Percentiles rank a stretch among this genome's conserved stretches.
Conservation (phyloP, 2,113 vertebrate genomes). For the Okapia johnstoni region DNA sequence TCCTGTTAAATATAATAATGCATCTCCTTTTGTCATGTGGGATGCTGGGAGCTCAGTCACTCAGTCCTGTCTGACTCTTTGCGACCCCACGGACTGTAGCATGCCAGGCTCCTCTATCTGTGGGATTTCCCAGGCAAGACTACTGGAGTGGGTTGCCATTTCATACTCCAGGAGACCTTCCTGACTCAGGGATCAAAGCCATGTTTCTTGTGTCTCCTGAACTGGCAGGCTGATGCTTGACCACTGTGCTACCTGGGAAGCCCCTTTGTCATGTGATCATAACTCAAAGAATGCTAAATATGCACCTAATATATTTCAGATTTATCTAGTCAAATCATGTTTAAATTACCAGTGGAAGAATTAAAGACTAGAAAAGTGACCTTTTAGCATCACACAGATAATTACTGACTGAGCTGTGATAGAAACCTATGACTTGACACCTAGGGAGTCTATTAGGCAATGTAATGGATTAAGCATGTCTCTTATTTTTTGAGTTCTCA, state of each 20-base stretch:
- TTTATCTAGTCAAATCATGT: neutral
- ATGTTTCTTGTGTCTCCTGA: neutral
- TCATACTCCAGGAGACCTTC: neutral
- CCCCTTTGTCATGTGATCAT: neutral
- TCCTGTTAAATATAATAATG: neutral
- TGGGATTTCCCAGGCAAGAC: neutral
- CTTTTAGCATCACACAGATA: neutral
- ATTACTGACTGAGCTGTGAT: neutral
- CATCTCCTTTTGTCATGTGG: neutral
- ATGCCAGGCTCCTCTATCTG: neutral
- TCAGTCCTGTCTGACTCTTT: neutral
- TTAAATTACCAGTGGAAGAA: neutral
- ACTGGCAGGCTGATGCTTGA: neutral
- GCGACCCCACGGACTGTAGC: rapidly evolving
- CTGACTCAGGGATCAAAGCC: neutral
- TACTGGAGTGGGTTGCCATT: neutral
- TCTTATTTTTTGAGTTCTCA: slow-evolving; percentile 5
- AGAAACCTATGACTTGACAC: neutral
- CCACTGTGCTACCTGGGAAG: neutral
- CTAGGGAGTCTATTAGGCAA: neutral
- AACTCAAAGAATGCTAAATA: slow-evolving; percentile 10
- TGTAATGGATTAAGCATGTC: neutral
- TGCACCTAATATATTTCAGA: neutral
- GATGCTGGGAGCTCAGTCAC: neutral
- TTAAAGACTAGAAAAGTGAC: neutral